phyloP scores from a whole-genome alignment of 2,113 vertebrate genomes.

The Ailuropoda melanoleuca region DNA sequence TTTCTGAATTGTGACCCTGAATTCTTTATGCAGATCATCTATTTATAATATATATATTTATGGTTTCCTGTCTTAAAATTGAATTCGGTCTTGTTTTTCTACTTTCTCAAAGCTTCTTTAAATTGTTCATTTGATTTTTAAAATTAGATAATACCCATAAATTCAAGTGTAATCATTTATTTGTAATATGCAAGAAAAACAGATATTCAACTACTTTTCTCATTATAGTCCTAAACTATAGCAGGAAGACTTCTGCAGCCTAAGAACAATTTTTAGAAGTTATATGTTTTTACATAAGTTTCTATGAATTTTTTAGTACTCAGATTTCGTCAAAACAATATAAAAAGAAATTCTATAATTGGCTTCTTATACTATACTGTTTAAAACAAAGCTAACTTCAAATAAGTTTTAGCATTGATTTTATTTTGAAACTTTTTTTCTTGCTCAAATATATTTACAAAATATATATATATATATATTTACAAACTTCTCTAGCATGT shows the following conservation, averaged over 20 bases:
- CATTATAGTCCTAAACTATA: not conserved
- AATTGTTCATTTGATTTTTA: not conserved
- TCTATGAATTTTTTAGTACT: constrained; percentile 15
- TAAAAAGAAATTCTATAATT: constrained; percentile 10
- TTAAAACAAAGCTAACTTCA: constrained; percentile 30
- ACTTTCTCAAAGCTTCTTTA: not conserved
- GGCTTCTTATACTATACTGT: not conserved
- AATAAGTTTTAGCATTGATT: not conserved
- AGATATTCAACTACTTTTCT: not conserved
- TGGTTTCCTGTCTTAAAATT: constrained; percentile 5
- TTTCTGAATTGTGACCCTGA: not conserved
- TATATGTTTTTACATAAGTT: not conserved
- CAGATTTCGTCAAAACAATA: not conserved
- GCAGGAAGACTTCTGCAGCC: not conserved
- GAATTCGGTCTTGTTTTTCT: not conserved
- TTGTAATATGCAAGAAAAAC: not conserved
- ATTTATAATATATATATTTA: not conserved
- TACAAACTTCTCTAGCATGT: not conserved
- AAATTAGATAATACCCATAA: not conserved
- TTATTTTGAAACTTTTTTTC: constrained; percentile 25
- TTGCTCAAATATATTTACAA: not conserved
- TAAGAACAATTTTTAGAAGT: not conserved
- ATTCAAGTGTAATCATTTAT: not conserved
- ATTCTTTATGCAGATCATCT: constrained; percentile 19
- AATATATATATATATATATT: not conserved